phyloP scores from a whole-genome alignment of 2,797 vertebrate species.

The Acanthurus lineatus region DNA sequence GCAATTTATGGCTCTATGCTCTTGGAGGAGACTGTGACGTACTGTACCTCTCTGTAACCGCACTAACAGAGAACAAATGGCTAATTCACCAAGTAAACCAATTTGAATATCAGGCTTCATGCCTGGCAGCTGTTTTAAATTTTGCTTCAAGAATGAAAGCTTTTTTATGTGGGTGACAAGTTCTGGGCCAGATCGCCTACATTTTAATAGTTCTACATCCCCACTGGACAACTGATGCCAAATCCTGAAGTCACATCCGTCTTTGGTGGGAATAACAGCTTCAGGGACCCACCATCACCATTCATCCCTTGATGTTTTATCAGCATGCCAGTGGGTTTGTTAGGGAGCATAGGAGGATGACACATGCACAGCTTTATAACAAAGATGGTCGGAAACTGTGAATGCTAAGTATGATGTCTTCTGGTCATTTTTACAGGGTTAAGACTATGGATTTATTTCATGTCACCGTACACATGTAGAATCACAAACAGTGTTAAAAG shows the following conservation, averaged over 20 bases:
- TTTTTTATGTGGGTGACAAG: constrained; percentile 68
- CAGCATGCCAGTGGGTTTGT: constrained; percentile 11
- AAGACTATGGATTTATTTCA: not conserved
- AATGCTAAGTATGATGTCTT: not conserved
- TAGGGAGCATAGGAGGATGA: not conserved
- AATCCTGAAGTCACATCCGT: constrained; percentile 18
- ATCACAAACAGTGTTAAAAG: not conserved
- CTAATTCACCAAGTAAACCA: constrained; percentile 61
- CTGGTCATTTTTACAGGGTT: not conserved
- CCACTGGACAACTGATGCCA: constrained; percentile 34
- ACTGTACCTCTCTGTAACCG: constrained; percentile 29
- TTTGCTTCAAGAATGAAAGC: constrained; percentile 58
- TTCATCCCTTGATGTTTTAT: too few relatives aligned
- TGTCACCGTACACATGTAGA: too few relatives aligned
- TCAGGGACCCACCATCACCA: not conserved
- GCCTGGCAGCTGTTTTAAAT: constrained; percentile 67
- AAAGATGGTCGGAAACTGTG: too few relatives aligned
- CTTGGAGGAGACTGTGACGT: constrained; percentile 18
- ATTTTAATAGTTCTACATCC: constrained; percentile 36
- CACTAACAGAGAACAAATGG: constrained; percentile 64
- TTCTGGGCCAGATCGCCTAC: constrained; percentile 51
- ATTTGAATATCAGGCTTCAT: constrained; percentile 41
- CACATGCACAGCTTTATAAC: too few relatives aligned
- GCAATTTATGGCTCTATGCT: constrained; percentile 16
- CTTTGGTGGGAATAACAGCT: not conserved